phyloP scores from a whole-genome alignment of 1,140 invertebrate genomes.

The Drosophila erecta region DNA sequence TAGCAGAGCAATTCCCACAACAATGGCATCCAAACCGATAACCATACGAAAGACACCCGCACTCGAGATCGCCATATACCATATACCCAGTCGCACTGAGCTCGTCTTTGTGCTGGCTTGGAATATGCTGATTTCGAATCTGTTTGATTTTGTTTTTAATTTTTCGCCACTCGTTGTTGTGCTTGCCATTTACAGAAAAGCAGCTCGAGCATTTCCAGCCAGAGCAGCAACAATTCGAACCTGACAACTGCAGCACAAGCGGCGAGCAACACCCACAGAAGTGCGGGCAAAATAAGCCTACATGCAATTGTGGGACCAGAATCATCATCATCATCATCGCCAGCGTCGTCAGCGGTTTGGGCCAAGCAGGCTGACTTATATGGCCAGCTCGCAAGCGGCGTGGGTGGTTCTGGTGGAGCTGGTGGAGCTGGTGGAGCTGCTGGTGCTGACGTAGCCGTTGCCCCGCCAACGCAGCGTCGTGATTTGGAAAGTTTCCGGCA shows the following conservation, averaged over 20 bases:
- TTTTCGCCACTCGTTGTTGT: conserved; percentile 22
- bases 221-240: conserved; percentile 76
- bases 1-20: conserved; percentile 31
- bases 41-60: conserved; percentile 31
- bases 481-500: conserved; percentile 85
- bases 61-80: conserved; percentile 31
- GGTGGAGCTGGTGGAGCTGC: conserved; percentile 19
- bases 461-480: conserved; percentile 79
- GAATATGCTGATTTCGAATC: conserved; percentile 4
- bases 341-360: conserved; percentile 60
- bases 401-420: conserved; percentile 45
- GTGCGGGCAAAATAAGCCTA: conserved; percentile 82
- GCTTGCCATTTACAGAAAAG: conserved; percentile 82
- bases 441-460: conserved; percentile 41
- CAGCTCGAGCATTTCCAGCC: conserved; percentile 81
- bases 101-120: conserved; percentile 38
- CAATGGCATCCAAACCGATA: conserved; percentile 41
- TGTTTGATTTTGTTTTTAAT: conserved; percentile 39
- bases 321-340: conserved; percentile 49
- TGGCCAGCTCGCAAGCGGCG: conserved; percentile 66
- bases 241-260: conserved; percentile 69
- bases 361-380: conserved; percentile 80
- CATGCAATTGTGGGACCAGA: conserved; percentile 83
- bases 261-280: conserved; percentile 75
- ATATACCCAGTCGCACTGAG: too few species aligned